Evolutionary conservation across 2,113 vertebrate species (phyloP), one percentile per base, ranked within the genome.

Genomic region (Oryzias celebensis): DNA sequence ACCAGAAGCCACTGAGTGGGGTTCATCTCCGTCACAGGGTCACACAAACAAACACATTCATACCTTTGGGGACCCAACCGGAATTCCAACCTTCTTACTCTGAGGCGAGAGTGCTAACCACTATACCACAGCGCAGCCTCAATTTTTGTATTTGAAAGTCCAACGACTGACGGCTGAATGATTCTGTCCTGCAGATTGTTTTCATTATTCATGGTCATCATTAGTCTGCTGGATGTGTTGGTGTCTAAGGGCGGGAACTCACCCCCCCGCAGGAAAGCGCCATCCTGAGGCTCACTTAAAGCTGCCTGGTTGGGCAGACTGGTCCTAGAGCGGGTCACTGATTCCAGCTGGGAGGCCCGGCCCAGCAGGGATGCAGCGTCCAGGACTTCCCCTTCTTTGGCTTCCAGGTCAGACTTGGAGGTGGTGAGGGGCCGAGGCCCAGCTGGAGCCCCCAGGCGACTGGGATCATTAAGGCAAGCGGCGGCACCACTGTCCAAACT

Each of bases 361-460:
- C 97, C 97, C 89, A 99, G 86, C 60, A 99, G 91, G 65, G 95
- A 98, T 2, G 95, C 93, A 46, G 97, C 95, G 73, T 99, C 97
- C 87, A 99, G 93, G 79, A 98, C 95, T 91, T 99, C 97, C 85
- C 97, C 97, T 90, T 99, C 97, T 94, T 99, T 99, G 93, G 96
- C 96, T 93, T 99, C 97, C 71, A 99, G 91, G 89, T 99, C 96
- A 13, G 97, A 99, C 84, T 99, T 99, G 77, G 97, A 98, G 87
- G 96, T 98, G 85, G 96, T 99, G 82, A 99, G 92, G 61, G 95
- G 94, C 63, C 95, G 94, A 24, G 92, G 91, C 62, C 90, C 94
- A 51, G 92, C 88, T 4, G 95, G 96, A 49, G 95, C 93, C 84
- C 94, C 93, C 20, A 98, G 91, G 78, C 93, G 93, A 61, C 90